Evolutionary conservation across 2,888 invertebrate species (phyloP), one percentile per base, ranked within the genome.

Genomic region (Drosophila mulleri): DNA sequence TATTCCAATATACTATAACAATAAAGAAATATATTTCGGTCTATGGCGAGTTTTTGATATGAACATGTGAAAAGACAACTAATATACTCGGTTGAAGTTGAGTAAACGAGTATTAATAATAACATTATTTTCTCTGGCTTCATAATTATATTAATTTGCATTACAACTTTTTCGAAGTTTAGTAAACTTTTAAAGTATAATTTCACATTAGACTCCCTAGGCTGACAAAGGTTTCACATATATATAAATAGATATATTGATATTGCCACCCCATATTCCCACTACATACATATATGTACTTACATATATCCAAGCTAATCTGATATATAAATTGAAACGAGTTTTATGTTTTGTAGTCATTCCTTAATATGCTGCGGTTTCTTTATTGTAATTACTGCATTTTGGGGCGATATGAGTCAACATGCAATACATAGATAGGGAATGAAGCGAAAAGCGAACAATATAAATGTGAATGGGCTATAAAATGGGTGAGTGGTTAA

Each of bases 381-480:
- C 48, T 74, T 75, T 75, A 77, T 75, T 82, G 80, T 83, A 75
- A 80, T 78, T 85, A 75, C 68, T 88, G 86, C 72, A 72, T 75
- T 82, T 61, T 70, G 60, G 67, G 72, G 54, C 59, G 68, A 67
- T 80, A 64, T 67, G 71, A 63, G 23, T 66, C 53, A 74, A 69
- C 59, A 63, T 62, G 64, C 67, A 48, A 64, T 64, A 67, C 50
- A 66, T 52, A 61, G 45, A 59, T 67, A 60, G 62, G 67, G 63
- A 76, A 87, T 84, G 75, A 83, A 83, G 83, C 88, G 69, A 63
- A 59, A 82, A 85, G 88, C 86, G 72, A 85, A 83, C 72, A 72
- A 68, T 48, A 75, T 44, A 66, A 62, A 68, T 62, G 68, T 61
- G 59, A 62, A 59, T 68, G 68, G 62, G 53, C 64, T 63, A 58